Conservation (phyloP, 2,113 vertebrate genomes). For the Grus americana region DNA sequence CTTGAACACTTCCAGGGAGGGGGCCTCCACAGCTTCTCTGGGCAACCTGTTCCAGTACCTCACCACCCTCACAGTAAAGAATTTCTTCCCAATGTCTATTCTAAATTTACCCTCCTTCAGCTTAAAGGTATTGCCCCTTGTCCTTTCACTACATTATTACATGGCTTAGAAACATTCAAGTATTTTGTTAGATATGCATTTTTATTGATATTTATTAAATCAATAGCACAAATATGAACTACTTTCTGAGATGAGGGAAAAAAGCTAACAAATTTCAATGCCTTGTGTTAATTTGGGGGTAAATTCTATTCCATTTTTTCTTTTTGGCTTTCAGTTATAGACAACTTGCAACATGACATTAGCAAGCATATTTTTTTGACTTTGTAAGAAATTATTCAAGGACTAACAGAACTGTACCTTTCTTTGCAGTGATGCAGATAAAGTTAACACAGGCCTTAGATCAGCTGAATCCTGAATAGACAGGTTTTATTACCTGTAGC, state of each 20-base stretch:
- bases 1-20: no score
- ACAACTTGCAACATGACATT: neutral
- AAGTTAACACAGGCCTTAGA: neutral
- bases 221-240: neutral
- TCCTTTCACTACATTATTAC: neutral
- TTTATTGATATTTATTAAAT: neutral
- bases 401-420: neutral
- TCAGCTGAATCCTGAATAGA: neutral
- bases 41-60: no score
- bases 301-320: neutral
- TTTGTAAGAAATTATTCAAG: neutral
- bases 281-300: neutral
- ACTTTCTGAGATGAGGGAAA: neutral
- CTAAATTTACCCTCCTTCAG: no score
- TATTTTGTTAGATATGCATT: neutral
- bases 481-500: neutral
- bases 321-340: neutral
- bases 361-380: neutral
- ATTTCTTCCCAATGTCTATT: no score
- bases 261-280: neutral
- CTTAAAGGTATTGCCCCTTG: no score
- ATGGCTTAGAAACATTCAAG: neutral
- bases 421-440: neutral
- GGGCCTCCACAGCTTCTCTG: no score
- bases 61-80: no score